These are phyloP conservation scores for Nephrotoma flavescens DNA, from an alignment of 2,888 invertebrate genomes.

Conservation along the genomic window DNA sequence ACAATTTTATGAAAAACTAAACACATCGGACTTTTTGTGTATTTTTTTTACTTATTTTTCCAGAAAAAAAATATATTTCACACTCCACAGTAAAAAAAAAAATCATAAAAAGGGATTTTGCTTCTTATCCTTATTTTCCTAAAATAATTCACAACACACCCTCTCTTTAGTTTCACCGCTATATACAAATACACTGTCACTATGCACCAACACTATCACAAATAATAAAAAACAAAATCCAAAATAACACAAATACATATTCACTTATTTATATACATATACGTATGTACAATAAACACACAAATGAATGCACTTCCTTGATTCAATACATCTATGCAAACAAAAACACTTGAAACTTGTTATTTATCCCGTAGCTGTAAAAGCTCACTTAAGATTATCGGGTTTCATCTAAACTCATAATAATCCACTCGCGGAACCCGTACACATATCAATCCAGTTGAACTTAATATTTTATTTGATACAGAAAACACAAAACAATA, in stretches of 20 bases:
- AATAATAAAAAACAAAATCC: not conserved
- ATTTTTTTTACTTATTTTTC: not conserved
- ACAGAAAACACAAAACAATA: not conserved
- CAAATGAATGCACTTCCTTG: slow-evolving; percentile 2
- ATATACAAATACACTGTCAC: not conserved
- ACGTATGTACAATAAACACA: not conserved
- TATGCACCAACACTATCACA: not conserved
- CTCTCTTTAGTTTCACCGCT: not conserved
- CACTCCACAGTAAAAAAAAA: not conserved
- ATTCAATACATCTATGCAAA: not conserved
- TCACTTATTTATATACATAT: not conserved
- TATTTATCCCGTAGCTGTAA: not conserved
- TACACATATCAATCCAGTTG: not conserved
- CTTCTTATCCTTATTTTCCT: not conserved
- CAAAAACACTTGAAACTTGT: not conserved
- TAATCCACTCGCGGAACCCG: not conserved
- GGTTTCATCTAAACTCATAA: not conserved
- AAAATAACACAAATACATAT: not conserved
- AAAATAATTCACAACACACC: not conserved
- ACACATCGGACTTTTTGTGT: not conserved
- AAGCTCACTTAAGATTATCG: not conserved
- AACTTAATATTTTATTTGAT: not conserved
- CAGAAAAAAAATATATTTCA: not conserved
- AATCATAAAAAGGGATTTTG: not conserved
- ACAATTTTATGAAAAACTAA: not conserved